Percentiles rank a stretch among this genome's conserved stretches.
phyloP scores from a whole-genome alignment of 2,113 vertebrate genomes.

The Thymallus thymallus region DNA sequence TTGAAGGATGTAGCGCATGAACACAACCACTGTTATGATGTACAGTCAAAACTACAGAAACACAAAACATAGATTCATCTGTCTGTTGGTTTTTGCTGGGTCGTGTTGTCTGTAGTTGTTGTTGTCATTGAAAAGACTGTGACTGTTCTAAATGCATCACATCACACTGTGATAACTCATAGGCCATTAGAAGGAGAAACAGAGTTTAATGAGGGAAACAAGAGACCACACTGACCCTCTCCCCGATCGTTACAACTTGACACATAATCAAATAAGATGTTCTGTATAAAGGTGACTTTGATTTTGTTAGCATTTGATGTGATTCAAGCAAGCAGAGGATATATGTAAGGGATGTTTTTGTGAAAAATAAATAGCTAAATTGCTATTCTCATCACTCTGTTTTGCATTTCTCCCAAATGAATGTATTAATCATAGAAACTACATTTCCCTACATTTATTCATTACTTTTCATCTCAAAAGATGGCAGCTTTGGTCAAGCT shows the following conservation, averaged over 20 bases:
- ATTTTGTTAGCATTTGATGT: background rate
- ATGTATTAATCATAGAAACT: constrained; percentile 12
- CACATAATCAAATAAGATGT: background rate
- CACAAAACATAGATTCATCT: background rate
- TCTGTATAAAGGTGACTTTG: background rate
- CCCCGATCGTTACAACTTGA: background rate
- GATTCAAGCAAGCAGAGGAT: background rate
- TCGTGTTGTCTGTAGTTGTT: background rate
- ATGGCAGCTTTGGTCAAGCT: background rate
- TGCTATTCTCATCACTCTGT: constrained; percentile 13
- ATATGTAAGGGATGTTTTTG: background rate
- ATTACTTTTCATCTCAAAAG: constrained; percentile 2
- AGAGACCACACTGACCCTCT: background rate
- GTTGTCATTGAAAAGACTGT: background rate
- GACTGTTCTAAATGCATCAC: background rate
- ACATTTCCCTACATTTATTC: background rate
- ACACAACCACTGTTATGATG: background rate
- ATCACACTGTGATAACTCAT: background rate
- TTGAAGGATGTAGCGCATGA: too few species aligned
- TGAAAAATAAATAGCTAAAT: background rate
- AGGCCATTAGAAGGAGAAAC: background rate
- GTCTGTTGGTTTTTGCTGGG: background rate
- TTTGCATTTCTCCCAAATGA: constrained; percentile 24
- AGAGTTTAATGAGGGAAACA: background rate
- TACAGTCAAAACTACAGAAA: background rate